A percentile compares a stretch with the other conserved stretches of the same genome.
Evolutionary conservation across 1,140 invertebrate species (phyloP).

Genomic region (Drosophila navojoa): DNA sequence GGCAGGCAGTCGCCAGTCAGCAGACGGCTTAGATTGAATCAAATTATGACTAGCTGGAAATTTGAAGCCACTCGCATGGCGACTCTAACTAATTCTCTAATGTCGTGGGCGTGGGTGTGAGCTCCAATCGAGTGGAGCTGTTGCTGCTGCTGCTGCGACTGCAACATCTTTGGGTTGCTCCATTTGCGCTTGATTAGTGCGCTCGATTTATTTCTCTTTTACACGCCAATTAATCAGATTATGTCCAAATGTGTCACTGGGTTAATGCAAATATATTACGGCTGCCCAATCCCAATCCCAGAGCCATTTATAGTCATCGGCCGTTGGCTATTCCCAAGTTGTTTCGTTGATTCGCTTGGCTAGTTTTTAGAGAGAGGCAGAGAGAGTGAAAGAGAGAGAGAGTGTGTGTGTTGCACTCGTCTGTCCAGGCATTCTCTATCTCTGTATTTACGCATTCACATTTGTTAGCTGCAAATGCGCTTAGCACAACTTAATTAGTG

Average conservation of each 20-base stretch:
- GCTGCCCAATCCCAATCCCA: constrained; percentile 11
- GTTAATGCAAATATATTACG: constrained; percentile 81
- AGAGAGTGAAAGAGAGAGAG: too few relatives aligned
- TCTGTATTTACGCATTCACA: constrained; percentile 19
- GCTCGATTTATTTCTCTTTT: constrained; percentile 74
- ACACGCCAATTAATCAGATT: constrained; percentile 81
- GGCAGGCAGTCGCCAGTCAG: constrained; percentile 22
- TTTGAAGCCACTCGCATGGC: constrained; percentile 47
- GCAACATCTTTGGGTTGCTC: constrained; percentile 44
- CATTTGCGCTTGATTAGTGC: constrained; percentile 67
- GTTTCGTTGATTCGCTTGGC: background rate
- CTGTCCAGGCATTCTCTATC: constrained; percentile 25
- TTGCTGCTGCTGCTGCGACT: background rate
- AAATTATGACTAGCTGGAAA: constrained; percentile 53
- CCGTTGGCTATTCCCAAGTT: background rate
- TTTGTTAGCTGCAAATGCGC: constrained; percentile 53
- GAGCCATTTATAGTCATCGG: constrained; percentile 6
- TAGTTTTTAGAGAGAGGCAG: constrained; percentile 35
- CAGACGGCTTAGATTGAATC: constrained; percentile 41
- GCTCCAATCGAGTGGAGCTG: constrained; percentile 11
- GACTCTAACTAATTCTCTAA: constrained; percentile 20
- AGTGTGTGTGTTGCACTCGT: constrained; percentile 2
- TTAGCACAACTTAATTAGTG: constrained; percentile 70
- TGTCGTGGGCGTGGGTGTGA: constrained; percentile 18
- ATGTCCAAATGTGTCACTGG: constrained; percentile 80